Base-by-base conservation (phyloP, 1,140 invertebrate genomes). In the Pachypsylla venusta region DNA sequence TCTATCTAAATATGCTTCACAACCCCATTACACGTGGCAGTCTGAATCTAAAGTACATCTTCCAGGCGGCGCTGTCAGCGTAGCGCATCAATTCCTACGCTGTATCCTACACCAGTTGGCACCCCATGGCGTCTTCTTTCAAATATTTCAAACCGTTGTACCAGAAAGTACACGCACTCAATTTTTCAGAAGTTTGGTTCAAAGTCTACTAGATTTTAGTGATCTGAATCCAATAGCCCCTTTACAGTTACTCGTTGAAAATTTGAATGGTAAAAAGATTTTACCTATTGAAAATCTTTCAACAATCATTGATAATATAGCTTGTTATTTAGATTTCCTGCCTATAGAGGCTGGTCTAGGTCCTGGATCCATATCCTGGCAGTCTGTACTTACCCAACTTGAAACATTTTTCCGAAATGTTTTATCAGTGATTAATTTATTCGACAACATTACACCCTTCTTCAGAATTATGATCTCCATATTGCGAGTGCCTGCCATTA, bases 51-150 rank as follows among this genome's bases (percentile, higher is more conserved):
- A 83, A 67, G 82, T 88, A 59, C 86, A 92, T 64, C 72, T 95
- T 62, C 89, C 91, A 7, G 89, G 90, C 60, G 86, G 88, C 61
- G 86, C 87, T 2, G 81, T 88, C 54, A 95, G 91, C 70, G 91
- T 97, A 39, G 93, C 94, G 1, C 84, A 94, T 71, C 96, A 99
- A 73, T 97, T 99, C 74, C 75, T 99, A 40, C 80, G 96, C 64
- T 98, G 95, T 71, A 85, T 94, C 57, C 77, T 99, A 27, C 94
- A 99, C 73, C 94, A 98, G 72, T 73, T 99, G 25, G 89, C 92
- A 12, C 91, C 92, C 0, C 94, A 97, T 73, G 93, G 93, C 59
- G 86, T 99, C 56, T 98, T 98, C 71, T 76, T 91, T 57, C 94
- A 98, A 76, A 84, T 99, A 64, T 98, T 98, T 71, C 83, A 94